Evolutionary conservation across 1,140 invertebrate species (phyloP).

Genomic region (Centruroides sculpturatus): DNA sequence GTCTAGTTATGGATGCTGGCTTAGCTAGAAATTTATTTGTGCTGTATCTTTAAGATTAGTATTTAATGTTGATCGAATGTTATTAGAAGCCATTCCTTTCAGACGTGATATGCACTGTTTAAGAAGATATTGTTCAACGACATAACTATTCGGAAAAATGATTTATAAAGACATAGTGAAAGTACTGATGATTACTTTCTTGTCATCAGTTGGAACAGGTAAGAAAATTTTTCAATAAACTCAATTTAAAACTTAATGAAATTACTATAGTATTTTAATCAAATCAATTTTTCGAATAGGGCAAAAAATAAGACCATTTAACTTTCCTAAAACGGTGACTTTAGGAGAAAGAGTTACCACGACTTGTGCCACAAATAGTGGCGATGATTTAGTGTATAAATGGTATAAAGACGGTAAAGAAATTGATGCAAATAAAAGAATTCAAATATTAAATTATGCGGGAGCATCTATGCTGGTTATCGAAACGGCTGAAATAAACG

Average conservation of each 20-base stretch:
- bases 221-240: neutral
- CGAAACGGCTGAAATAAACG: neutral
- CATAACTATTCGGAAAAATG: neutral
- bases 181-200: neutral
- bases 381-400: neutral
- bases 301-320: neutral
- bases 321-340: neutral
- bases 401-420: neutral
- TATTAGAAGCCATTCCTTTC: no score
- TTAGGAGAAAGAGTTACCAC: neutral
- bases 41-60: no score
- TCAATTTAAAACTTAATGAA: neutral
- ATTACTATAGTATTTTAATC: neutral
- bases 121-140: no score
- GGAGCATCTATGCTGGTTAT: neutral
- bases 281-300: neutral
- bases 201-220: neutral
- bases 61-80: no score
- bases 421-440: neutral
- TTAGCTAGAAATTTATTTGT: no score
- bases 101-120: no score
- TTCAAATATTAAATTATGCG: neutral
- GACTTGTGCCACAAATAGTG: neutral
- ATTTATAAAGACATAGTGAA: neutral
- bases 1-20: neutral